Percentiles rank a stretch among this genome's conserved stretches.
These are phyloP conservation scores for Bambusicola thoracicus DNA, from an alignment of 2,113 vertebrate species.

Conservation along the genomic window DNA sequence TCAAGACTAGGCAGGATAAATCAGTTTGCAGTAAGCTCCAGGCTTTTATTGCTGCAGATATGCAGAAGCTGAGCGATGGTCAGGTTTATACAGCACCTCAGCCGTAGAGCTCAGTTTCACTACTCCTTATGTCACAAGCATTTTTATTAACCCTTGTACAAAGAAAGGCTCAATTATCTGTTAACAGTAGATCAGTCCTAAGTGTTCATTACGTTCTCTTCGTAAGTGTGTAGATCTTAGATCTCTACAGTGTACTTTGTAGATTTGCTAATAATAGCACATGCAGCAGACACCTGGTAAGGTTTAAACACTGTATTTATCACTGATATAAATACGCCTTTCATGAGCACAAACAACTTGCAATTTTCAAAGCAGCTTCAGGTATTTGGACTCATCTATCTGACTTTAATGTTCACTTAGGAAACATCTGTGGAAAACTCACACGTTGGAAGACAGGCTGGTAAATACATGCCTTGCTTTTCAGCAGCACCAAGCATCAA, in stretches of 20 bases:
- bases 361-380: not conserved
- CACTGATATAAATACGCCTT: not conserved
- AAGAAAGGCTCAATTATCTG: not conserved
- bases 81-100: not conserved
- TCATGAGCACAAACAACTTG: not conserved
- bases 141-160: not conserved
- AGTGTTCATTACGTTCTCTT: not conserved
- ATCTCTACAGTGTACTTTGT: not conserved
- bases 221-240: not conserved
- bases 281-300: not conserved
- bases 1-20: not conserved
- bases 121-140: not conserved
- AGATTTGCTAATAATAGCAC: not conserved
- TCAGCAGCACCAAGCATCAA: not conserved
- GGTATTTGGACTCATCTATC: not conserved
- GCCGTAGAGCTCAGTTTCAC: not conserved
- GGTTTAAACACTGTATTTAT: not conserved
- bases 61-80: not conserved
- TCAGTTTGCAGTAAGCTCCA: not conserved
- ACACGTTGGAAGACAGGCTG: not conserved
- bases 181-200: not conserved
- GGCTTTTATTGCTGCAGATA: not conserved
- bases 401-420: not conserved
- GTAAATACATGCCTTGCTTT: not conserved
- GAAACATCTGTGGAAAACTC: not conserved